Base-by-base conservation (phyloP, 2,797 vertebrate species). In the Lateolabrax maculatus region DNA sequence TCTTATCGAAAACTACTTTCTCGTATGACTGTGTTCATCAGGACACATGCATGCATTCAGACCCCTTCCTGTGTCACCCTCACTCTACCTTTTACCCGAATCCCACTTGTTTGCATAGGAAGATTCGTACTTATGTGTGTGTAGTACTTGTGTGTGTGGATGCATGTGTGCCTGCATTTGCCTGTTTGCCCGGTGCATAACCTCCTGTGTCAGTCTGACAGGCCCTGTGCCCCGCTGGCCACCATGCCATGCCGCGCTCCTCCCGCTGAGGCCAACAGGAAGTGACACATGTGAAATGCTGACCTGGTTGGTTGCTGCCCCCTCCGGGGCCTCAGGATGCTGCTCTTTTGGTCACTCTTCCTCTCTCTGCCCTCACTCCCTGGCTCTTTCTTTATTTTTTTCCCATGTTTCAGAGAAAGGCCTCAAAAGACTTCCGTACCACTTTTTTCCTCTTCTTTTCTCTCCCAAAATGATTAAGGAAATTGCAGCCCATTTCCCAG, bases 261-360 rank as follows among this genome's bases (percentile, higher is more conserved):
- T 90, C 87, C 84, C 19, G 44, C 80, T 86, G 90, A 93, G 84
- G 85, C 89, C 87, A 79, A 94, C 83, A 92, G 91, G 92, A 94
- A 91, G 90, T 89, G 95, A 94, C 93, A 93, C 84, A 77, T 90
- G 70, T 91, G 89, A 93, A 95, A 93, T 89, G 93, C 95, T 95
- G 95, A 95, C 91, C 94, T 90, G 85, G 90, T 89, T n/a, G 25
- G 62, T 91, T 85, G 78, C 75, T 69, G 77, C 31, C 80, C 56
- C 85, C 89, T 87, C 73, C 85, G 72, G 90, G 85, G 46, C 84
- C 88, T 83, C 70, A 78, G 93, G 88, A 90, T 87, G 85, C 87
- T 89, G 88, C 87, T 91, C 86, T 91, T 93, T 92, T 92, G 81
- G 79, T 84, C 70, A 64, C 81, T 69, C 78, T 74, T 72, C 68